Conservation (phyloP, 1,140 invertebrate species). For the Brachionus manjavacas region DNA sequence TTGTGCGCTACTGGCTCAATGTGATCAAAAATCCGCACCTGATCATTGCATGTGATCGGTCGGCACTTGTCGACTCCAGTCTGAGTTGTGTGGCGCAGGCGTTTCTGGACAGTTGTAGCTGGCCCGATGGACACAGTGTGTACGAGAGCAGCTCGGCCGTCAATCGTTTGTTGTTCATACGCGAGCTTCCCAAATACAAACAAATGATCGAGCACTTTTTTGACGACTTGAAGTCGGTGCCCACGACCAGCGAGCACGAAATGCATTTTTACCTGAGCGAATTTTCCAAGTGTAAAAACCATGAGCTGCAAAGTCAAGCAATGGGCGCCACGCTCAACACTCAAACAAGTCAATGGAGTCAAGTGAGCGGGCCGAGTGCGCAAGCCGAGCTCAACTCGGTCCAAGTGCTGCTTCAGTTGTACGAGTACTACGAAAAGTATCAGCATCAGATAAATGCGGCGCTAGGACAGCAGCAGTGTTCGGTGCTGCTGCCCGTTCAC, state of each 20-base stretch:
- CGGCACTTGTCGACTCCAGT: background rate
- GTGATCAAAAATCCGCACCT: conserved; percentile 4
- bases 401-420: conserved; percentile 12
- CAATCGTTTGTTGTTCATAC: background rate
- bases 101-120: background rate
- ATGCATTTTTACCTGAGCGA: conserved; percentile 32
- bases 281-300: conserved; percentile 14
- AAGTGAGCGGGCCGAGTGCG: background rate
- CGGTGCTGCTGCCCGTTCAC: conserved; percentile 18
- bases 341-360: background rate
- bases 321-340: background rate
- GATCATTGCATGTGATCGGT: background rate
- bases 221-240: background rate
- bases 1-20: conserved; percentile 6
- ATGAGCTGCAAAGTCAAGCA: background rate
- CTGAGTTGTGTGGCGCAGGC: conserved; percentile 4
- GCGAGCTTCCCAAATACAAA: background rate
- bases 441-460: conserved; percentile 24
- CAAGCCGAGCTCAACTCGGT: conserved; percentile 8
- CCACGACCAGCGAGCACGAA: background rate
- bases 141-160: background rate
- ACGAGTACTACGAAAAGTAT: conserved; percentile 40
- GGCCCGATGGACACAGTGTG: background rate
- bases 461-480: conserved; percentile 36
- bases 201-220: conserved; percentile 11